Conservation (phyloP, 1,140 invertebrate species). For the Euwallacea fornicatus region DNA sequence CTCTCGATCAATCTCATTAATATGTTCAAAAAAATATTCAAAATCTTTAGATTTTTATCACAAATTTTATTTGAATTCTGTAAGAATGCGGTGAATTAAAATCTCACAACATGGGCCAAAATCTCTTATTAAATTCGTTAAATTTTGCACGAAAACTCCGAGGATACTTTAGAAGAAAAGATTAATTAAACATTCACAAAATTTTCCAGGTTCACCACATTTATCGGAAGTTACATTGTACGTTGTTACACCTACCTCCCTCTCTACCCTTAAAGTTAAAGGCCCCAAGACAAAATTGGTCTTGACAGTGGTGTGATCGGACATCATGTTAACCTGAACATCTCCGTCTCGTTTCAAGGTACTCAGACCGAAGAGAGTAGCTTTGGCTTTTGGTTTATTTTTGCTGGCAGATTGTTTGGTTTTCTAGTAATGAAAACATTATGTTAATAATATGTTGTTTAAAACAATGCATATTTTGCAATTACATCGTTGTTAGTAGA, state of each 20-base stretch:
- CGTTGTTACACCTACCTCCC: conserved; percentile 60
- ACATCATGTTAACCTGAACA: conserved; percentile 76
- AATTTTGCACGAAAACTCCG: no score
- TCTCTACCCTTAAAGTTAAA: conserved; percentile 75
- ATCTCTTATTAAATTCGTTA: no score
- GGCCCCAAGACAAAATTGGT: conserved; percentile 79
- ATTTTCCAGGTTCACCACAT: no score
- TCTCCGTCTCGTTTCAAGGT: conserved; percentile 74
- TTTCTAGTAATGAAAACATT: background rate
- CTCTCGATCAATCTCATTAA: no score
- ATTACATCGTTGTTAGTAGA: conserved; percentile 49
- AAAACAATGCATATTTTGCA: background rate
- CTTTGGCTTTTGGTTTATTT: conserved; percentile 66
- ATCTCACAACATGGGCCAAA: no score
- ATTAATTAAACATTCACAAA: no score
- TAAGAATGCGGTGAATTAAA: no score
- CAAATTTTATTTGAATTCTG: no score
- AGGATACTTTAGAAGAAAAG: no score
- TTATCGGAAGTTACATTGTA: background rate
- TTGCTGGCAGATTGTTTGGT: conserved; percentile 45
- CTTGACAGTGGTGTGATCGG: conserved; percentile 76
- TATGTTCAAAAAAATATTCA: no score
- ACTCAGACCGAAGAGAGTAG: conserved; percentile 76
- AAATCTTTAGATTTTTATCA: background rate
- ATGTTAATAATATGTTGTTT: no score